These are phyloP conservation scores for Sinhomidia bicolor DNA, from an alignment of 2,888 invertebrate species.

Conservation along the genomic window DNA sequence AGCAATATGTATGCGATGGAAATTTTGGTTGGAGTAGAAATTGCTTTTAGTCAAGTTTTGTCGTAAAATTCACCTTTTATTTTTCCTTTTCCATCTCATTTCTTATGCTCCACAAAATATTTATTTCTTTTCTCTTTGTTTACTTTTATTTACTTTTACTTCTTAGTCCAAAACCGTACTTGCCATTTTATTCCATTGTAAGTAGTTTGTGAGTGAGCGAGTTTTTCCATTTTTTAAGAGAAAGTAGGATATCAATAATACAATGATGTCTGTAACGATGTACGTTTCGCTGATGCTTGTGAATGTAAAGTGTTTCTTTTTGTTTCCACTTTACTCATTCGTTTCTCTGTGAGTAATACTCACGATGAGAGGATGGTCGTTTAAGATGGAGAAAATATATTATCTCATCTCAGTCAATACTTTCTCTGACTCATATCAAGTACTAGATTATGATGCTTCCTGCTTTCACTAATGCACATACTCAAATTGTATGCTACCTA, in stretches of 20 bases:
- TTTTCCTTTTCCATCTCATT: conserved; percentile 79
- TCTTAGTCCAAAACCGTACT: conserved; percentile 8
- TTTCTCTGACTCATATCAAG: no score
- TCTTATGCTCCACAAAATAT: conserved; percentile 79
- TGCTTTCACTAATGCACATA: no score
- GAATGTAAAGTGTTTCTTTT: background rate
- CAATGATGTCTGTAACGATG: background rate
- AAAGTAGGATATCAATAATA: background rate
- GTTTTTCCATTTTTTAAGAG: background rate
- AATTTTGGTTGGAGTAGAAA: conserved; percentile 78
- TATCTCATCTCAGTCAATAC: no score
- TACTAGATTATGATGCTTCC: no score
- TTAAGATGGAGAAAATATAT: no score
- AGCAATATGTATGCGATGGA: conserved; percentile 77
- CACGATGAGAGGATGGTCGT: no score
- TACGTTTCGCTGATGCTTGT: background rate
- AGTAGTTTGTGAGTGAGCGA: background rate
- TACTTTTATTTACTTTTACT: conserved; percentile 71
- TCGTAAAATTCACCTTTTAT: conserved; percentile 80
- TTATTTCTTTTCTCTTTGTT: conserved; percentile 75
- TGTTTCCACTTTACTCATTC: no score
- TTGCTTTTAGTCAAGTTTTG: conserved; percentile 80
- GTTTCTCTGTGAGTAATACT: no score
- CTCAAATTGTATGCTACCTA: no score
- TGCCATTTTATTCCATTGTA: background rate